Base-by-base conservation (phyloP, 1,140 invertebrate species). In the Meloidogyne floridensis region DNA sequence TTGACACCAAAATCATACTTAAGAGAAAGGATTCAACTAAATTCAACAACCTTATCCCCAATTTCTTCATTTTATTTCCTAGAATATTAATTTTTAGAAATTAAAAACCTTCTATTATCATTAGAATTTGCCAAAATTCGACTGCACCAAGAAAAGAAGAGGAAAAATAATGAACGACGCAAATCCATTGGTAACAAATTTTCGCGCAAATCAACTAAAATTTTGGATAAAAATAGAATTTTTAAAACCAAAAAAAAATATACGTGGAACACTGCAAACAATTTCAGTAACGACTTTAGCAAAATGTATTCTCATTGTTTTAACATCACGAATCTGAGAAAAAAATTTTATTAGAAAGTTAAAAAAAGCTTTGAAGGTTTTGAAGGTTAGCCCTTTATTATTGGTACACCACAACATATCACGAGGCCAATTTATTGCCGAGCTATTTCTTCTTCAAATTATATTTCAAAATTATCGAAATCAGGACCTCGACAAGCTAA, bases 71-170 rank as follows among this genome's bases (percentile, higher is more conserved):
- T 32, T 1, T 32, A 32, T 32, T 32, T 32, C 71, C 18, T 3
- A 32, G 1, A 32, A n/a, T 15, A 80, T 51, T 7, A 73, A 4
- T 32, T 18, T n/a, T 71, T 51, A 53, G 13, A 42, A 8, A 15
- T n/a, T 43, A 75, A 56, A 80, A 83, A 91, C 88, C 89, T 88
- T 84, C 90, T 88, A 72, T 91, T 90, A 42, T 86, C 83, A 32
- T 89, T 85, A 2, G 69, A 74, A 71, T 65, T 65, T 1, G 90
- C 90, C 87, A 93, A 92, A 2, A 92, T 92, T 80, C 92, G 91
- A 11, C 95, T 95, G 86, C 95, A 95, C 96, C 96, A 99, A 70
- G 93, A 93, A 20, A 95, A 94, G 92, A 98, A 98, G 77, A 98
- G 42, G 3, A 80, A 72, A 54, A 83, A 83, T 20, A 83, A 65